Evolutionary conservation across 2,797 vertebrate genomes (phyloP).

Genomic region (Diplodus sargus): DNA sequence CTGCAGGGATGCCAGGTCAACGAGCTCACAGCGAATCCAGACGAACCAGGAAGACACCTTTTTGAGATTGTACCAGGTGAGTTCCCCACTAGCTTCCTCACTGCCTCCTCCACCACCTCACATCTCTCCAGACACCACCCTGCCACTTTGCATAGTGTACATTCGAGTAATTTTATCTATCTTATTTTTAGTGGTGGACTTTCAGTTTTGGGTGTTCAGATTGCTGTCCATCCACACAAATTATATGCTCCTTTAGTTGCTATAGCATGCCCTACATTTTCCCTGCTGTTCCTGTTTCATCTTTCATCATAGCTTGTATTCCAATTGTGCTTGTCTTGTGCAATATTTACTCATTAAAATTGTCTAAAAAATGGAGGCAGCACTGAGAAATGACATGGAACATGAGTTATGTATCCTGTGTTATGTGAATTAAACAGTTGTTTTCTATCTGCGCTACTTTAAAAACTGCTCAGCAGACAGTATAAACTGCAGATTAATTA

Average conservation of each 20-base stretch:
- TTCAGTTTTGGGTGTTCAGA: not conserved
- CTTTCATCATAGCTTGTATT: not conserved
- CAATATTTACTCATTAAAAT: not conserved
- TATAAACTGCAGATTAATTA: not conserved
- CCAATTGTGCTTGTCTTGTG: no score
- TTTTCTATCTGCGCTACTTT: not conserved
- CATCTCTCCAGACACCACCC: not conserved
- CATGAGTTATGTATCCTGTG: not conserved
- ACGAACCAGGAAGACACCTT: constrained; percentile 92
- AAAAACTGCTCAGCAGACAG: not conserved
- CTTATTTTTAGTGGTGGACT: not conserved
- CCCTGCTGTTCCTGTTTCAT: not conserved
- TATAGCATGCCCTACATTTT: no score
- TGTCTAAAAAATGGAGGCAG: not conserved
- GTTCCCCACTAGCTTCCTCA: constrained; percentile 10
- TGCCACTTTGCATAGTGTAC: not conserved
- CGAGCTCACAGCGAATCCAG: constrained; percentile 89
- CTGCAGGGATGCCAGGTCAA: constrained; percentile 93
- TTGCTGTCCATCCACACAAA: not conserved
- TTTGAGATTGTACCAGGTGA: constrained; percentile 95
- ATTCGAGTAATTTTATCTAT: not conserved
- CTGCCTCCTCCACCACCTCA: not conserved
- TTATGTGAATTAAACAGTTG: not conserved
- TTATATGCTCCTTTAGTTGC: not conserved
- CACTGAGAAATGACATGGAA: not conserved